Evolutionary conservation across 1,140 invertebrate species (phyloP).

Genomic region (Leucophenga varia): DNA sequence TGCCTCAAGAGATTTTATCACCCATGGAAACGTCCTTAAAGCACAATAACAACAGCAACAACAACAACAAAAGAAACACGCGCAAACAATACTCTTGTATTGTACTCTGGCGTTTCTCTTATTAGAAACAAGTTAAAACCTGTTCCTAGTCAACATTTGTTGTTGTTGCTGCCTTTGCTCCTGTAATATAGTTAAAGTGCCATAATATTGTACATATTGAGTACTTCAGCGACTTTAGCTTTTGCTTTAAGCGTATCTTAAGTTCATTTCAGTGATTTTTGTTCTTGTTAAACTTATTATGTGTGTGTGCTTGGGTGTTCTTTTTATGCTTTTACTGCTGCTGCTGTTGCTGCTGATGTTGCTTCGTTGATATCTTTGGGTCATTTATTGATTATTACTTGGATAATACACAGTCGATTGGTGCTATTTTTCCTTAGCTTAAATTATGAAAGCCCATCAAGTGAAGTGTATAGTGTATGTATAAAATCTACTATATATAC

Average conservation of each 20-base stretch:
- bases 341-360: slow-evolving; percentile 7
- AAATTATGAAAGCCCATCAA: too few relatives aligned
- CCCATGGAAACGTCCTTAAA: slow-evolving; percentile 4
- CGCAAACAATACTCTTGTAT: too few relatives aligned
- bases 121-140: too few relatives aligned
- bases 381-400: slow-evolving; percentile 11
- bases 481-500: too few relatives aligned
- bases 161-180: slow-evolving; percentile 1
- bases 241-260: background rate
- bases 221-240: too few relatives aligned
- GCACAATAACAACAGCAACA: slow-evolving; percentile 1
- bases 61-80: too few relatives aligned
- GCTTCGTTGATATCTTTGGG: slow-evolving; percentile 12
- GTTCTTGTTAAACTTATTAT: background rate
- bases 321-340: background rate
- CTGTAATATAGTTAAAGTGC: background rate
- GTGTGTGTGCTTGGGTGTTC: background rate
- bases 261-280: background rate
- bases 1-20: slow-evolving; percentile 14
- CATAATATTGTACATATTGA: too few relatives aligned
- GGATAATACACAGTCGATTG: background rate
- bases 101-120: background rate
- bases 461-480: too few relatives aligned
- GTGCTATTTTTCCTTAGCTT: too few relatives aligned
- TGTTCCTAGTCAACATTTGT: too few relatives aligned